A percentile compares a stretch with the other conserved stretches of the same genome.
These are phyloP conservation scores for Orientallactaga bullata DNA, from an alignment of 2,113 vertebrate species.

Conservation along the genomic window DNA sequence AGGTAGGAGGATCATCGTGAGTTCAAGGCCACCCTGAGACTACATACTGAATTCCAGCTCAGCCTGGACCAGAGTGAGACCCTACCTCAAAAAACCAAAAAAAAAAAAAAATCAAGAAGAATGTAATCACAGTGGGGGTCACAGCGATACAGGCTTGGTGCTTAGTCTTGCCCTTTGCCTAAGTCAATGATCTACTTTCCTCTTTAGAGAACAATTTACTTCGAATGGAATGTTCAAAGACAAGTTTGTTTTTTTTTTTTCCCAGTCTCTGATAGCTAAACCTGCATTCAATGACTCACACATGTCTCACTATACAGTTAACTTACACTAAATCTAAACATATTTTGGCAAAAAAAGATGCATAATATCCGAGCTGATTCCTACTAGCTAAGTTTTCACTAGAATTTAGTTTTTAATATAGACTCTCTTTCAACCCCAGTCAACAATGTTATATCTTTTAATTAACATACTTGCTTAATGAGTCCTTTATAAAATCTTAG, in stretches of 20 bases:
- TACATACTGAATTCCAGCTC: too few species aligned
- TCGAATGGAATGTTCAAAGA: slow-evolving; percentile 28
- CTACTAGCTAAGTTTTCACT: slow-evolving; percentile 14
- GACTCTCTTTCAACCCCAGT: slow-evolving; percentile 7
- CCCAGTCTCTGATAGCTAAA: slow-evolving; percentile 9
- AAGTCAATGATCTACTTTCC: background rate
- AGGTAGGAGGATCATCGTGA: too few species aligned
- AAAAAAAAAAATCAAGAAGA: slow-evolving; percentile 1
- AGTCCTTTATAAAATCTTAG: slow-evolving; percentile 22
- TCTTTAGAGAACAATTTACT: slow-evolving; percentile 30
- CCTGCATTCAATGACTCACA: background rate
- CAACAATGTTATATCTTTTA: background rate
- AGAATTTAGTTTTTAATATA: slow-evolving; percentile 22
- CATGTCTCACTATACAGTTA: slow-evolving; percentile 13
- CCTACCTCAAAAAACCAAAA: too few species aligned
- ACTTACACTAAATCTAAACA: background rate
- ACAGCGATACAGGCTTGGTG: background rate
- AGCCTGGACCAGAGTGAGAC: too few species aligned
- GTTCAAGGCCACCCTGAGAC: too few species aligned
- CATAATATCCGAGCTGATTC: background rate
- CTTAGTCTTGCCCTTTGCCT: background rate
- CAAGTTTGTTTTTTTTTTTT: too few species aligned
- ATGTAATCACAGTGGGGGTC: background rate
- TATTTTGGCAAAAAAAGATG: slow-evolving; percentile 3
- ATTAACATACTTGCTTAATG: slow-evolving; percentile 25